These are phyloP conservation scores for Apoderus coryli DNA, from an alignment of 2,888 invertebrate genomes.

Conservation along the genomic window DNA sequence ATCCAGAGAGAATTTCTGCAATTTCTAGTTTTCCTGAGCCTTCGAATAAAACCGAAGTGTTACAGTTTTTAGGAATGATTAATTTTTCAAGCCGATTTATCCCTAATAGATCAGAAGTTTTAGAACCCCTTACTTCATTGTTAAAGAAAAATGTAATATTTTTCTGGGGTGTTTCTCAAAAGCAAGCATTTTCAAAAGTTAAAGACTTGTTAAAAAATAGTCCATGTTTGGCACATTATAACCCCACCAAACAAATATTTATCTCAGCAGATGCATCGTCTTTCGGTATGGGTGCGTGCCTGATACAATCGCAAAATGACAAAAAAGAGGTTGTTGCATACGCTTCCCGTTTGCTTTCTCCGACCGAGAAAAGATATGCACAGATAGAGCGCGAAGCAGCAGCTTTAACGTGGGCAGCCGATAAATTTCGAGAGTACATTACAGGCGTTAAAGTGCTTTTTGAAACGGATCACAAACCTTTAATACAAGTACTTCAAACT, in stretches of 20 bases:
- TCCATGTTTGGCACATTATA: constrained; percentile 23
- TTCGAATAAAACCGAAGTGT: constrained; percentile 16
- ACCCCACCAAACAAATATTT: constrained; percentile 16
- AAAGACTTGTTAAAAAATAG: constrained; percentile 7
- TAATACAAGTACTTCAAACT: constrained; percentile 19
- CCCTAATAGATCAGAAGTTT: constrained; percentile 6
- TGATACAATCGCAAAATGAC: constrained; percentile 16
- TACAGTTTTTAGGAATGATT: constrained; percentile 14
- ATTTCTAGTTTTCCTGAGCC: constrained; percentile 17
- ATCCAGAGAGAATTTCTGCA: constrained; percentile 15
- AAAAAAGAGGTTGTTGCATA: constrained; percentile 23
- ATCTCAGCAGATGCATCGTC: constrained; percentile 20
- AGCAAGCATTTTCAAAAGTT: constrained; percentile 15
- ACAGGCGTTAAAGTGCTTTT: too few relatives aligned
- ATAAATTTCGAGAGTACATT: constrained; percentile 17
- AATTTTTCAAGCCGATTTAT: constrained; percentile 12
- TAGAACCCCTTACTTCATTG: constrained; percentile 9
- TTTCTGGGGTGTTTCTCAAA: constrained; percentile 8
- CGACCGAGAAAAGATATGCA: constrained; percentile 24
- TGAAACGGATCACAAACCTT: constrained; percentile 14
- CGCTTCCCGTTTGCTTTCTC: constrained; percentile 23
- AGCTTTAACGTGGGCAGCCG: constrained; percentile 23
- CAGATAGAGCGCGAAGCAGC: constrained; percentile 29
- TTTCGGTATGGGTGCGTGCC: constrained; percentile 16
- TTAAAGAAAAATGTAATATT: constrained; percentile 10